Base-by-base conservation (phyloP, 2,888 invertebrate genomes). In the Sesamia inferens region DNA sequence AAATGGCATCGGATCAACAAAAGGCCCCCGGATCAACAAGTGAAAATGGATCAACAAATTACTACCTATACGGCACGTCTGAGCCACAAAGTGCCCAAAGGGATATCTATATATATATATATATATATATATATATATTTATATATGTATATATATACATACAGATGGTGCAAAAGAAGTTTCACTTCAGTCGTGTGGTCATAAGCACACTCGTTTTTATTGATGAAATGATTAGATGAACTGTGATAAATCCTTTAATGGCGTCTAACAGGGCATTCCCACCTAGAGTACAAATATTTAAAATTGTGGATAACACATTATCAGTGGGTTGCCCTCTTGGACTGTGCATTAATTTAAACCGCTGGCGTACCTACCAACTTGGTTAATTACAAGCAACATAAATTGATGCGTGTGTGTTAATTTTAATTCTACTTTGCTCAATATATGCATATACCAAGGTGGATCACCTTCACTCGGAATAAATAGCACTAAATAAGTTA, bases 321-420 rank as follows among this genome's bases (percentile, higher is more conserved):
- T 79, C 55, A 71, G 68, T 72, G 61, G 19, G 68, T 61, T 72
- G 79, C 79, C 79, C 64, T 72, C 61, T 79, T 72, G 64, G 48
- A 66, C 51, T 61, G 39, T 31, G 75, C 61, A 85, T 82, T 65
- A 72, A 82, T 80, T 31, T 80, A 77, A 71, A 67, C 42, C 22
- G 19, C 47, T 78, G 58, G 31, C 59, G 54, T 68, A 10, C 11
- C 10, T 69, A 59, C 57, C 55, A 57, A 66, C 71, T 42, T 54
- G 58, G 61, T 65, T 72, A 71, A 74, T 72, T 71, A 74, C 70
- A 19, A 74, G 62, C 47, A 59, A 76, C 31, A 62, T 58, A 75
- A 65, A 62, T 55, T 58, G 66, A 67, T 39, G 59, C 47, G 19
- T 57, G 59, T 66, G 66, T 68, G 62, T 73, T 59, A 13, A 70